Conservation (phyloP, 2,888 invertebrate species). For the Idaea biselata region DNA sequence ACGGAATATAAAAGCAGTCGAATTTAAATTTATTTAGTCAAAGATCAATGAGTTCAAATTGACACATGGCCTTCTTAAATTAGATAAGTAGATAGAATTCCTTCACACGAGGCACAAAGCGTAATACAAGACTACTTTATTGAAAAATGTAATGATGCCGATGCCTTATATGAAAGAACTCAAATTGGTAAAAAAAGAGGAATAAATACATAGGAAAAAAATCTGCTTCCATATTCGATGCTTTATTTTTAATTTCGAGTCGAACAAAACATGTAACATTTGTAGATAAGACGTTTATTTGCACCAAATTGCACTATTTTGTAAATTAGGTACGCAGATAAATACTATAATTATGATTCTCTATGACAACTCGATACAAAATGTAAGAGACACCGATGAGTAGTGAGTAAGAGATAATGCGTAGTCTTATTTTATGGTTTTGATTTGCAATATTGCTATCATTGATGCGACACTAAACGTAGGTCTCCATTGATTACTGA, state of each 20-base stretch:
- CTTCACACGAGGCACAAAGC: conserved; percentile 1
- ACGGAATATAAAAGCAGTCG: conserved; percentile 19
- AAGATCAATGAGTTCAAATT: conserved; percentile 10
- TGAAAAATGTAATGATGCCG: neutral
- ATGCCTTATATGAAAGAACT: conserved; percentile 1
- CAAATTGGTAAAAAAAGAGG: neutral
- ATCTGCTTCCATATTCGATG: neutral
- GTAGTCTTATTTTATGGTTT: neutral
- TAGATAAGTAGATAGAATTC: neutral
- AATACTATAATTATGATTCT: neutral
- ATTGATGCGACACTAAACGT: neutral
- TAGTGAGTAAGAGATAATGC: neutral
- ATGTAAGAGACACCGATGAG: neutral
- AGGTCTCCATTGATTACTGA: neutral
- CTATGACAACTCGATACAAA: neutral
- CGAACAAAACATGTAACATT: neutral
- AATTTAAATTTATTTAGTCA: neutral
- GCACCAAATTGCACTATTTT: no score
- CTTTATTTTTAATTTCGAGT: neutral
- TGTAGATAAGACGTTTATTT: no score
- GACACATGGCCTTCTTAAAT: conserved; percentile 4
- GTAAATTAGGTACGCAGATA: no score
- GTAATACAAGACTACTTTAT: neutral
- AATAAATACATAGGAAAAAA: neutral
- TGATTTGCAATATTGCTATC: neutral